Evolutionary conservation across 2,797 vertebrate species (phyloP), one percentile per base, ranked within the genome.

Genomic region (Chromobotia macracanthus): DNA sequence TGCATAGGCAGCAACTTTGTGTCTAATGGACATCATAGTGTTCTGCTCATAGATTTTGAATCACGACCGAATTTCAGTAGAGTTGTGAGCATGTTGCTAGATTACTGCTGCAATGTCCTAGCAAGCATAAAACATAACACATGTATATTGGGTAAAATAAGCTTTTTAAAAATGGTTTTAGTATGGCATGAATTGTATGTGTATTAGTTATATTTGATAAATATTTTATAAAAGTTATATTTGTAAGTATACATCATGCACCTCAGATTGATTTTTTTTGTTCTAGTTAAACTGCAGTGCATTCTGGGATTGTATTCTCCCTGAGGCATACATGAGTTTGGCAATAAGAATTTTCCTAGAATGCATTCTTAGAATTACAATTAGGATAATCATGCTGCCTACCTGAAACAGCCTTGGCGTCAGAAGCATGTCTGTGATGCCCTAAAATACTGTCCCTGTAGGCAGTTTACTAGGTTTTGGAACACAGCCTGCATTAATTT

Each of bases 391-490:
- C 56, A 31, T 73, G 11, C 12, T 63, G 72, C 58, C 25, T 35
- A 50, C 12, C 18, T 64, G 5, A 4, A 23, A 51, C n/a, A 10
- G 25, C 5, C 25, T 19, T 51, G 5, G 3, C 28, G 19, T 63
- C 60, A 44, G 12, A 7, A 73, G 41, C 1, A 0, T 56, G 13
- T 15, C 53, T 25, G 9, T 58, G 21, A 44, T 5, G 3, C 56
- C n/a, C 15, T 61, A 74, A 21, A 73, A 63, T 74, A 1, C 46
- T 74, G 46, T 31, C 1, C 25, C 19, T 8, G 16, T 58, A 28
- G 21, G 50, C n/a, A 35, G 38, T 55, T 60, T 3, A 28, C 23
- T 60, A 48, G 72, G 28, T 38, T 65, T 75, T 55, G 25, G n/a
- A 38, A 51, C 8, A n/a, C 13, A 73, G 56, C 18, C 41, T 48